A percentile compares a stretch with the other conserved stretches of the same genome.
These are phyloP conservation scores for Myiagra hebetior DNA, from an alignment of 2,113 vertebrate genomes.

Conservation along the genomic window DNA sequence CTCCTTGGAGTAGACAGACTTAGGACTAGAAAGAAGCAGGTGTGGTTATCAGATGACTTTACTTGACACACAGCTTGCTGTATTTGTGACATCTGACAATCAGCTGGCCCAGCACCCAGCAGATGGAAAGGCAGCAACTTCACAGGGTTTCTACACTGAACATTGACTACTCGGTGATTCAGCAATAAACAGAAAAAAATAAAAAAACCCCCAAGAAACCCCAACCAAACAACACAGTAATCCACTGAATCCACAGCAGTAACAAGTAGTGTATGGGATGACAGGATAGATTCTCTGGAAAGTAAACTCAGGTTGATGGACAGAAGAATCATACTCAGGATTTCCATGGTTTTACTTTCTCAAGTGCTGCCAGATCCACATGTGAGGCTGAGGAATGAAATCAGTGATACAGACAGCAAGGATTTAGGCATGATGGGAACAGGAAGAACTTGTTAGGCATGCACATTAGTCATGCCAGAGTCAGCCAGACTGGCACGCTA, in stretches of 20 bases:
- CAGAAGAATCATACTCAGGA: background rate
- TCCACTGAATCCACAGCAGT: background rate
- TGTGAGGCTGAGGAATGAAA: background rate
- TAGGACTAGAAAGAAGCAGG: background rate
- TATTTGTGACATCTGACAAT: background rate
- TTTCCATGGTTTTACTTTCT: background rate
- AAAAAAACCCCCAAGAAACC: background rate
- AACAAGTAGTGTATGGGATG: background rate
- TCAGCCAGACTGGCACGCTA: background rate
- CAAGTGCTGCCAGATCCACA: background rate
- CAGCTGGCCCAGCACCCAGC: background rate
- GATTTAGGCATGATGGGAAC: background rate
- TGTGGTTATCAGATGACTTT: background rate
- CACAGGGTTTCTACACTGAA: background rate
- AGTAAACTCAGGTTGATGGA: background rate
- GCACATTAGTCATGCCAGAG: background rate
- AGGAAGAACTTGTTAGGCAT: slow-evolving; percentile 13
- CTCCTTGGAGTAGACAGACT: background rate
- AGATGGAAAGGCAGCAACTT: background rate
- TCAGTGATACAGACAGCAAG: background rate
- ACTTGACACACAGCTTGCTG: background rate
- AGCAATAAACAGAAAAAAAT: background rate
- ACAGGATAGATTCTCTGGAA: background rate
- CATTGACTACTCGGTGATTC: background rate
- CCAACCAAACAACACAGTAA: background rate